Conservation (phyloP, 2,797 vertebrate genomes). For the Periparus ater region DNA sequence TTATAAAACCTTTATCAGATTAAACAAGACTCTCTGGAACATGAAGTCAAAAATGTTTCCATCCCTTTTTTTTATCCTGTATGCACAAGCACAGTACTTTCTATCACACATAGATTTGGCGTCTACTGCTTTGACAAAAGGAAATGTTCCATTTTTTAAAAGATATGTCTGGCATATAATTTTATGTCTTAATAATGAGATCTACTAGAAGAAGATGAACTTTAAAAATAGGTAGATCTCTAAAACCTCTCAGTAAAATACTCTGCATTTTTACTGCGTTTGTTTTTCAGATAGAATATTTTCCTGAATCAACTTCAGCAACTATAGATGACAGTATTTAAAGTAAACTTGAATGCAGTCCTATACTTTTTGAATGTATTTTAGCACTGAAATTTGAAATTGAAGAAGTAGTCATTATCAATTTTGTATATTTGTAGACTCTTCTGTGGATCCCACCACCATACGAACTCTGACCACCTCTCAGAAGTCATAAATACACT, state of each 20-base stretch:
- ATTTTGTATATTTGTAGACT: neutral
- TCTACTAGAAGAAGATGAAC: neutral
- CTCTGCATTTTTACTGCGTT: neutral
- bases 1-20: neutral
- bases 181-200: neutral
- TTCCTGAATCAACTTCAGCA: neutral
- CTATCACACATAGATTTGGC: neutral
- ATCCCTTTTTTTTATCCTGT: neutral
- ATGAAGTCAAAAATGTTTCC: neutral
- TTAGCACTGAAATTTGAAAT: neutral
- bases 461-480: neutral
- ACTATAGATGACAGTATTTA: neutral
- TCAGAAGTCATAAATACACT: neutral
- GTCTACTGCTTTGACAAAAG: neutral
- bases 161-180: neutral
- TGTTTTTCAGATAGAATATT: neutral
- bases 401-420: neutral
- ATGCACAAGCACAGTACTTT: neutral
- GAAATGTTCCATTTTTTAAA: neutral
- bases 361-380: neutral
- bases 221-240: neutral
- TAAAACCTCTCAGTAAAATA: neutral
- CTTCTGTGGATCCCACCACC: neutral
- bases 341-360: neutral
- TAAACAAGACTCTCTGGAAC: neutral